A percentile compares a stretch with the other conserved stretches of the same genome.
Conservation (phyloP, 1,140 invertebrate species). For the Pogonomyrmex californicus region DNA sequence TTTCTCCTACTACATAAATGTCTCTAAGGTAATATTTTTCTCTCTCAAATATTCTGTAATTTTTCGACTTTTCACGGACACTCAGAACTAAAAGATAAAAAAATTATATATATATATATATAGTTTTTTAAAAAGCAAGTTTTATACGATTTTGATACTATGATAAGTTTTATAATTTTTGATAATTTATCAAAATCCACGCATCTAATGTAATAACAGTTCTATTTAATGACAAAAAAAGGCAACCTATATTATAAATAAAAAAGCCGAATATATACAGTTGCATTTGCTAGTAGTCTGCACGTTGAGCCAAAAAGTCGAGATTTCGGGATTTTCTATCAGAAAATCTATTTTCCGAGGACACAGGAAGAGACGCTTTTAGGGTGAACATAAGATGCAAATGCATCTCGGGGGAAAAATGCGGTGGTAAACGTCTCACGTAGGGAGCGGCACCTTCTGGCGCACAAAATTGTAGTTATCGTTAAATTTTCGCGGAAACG, state of each 20-base stretch:
- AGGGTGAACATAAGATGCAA: slow-evolving; percentile 12
- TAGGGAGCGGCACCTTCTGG: slow-evolving; percentile 56
- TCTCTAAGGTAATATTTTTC: neutral
- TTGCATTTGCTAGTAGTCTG: neutral
- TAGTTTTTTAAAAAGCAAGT: neutral
- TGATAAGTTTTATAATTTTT: neutral
- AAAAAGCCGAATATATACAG: neutral
- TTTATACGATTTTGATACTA: too few species aligned
- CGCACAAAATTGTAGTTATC: slow-evolving; percentile 68
- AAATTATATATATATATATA: neutral
- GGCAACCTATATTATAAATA: slow-evolving; percentile 6
- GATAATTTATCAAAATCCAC: neutral
- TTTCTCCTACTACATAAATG: neutral
- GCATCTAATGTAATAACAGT: neutral
- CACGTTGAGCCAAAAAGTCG: slow-evolving; percentile 13
- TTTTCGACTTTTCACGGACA: neutral
- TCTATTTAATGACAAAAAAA: neutral
- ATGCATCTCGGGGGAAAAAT: neutral
- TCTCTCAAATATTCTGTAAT: neutral
- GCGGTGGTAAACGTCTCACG: neutral
- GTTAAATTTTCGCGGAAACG: slow-evolving; percentile 29
- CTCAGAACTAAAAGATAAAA: neutral
- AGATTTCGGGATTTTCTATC: slow-evolving; percentile 1
- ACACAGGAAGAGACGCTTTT: slow-evolving; percentile 31
- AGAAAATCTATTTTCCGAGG: slow-evolving; percentile 37